These are phyloP conservation scores for Tachysurus vachellii DNA, from an alignment of 2,113 vertebrate species.

Conservation along the genomic window DNA sequence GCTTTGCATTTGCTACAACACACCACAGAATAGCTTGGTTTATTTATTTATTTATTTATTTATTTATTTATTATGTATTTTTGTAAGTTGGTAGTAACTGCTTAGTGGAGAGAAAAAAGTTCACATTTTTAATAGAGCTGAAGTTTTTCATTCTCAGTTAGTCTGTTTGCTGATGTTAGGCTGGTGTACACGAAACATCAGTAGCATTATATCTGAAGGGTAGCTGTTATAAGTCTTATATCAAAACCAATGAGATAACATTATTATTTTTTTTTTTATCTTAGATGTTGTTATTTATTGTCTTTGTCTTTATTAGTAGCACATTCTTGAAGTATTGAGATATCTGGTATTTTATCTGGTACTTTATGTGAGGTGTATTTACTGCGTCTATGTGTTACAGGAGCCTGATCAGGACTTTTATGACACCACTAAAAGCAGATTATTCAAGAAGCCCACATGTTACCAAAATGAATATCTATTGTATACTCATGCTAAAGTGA, in stretches of 20 bases:
- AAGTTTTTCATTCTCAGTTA: conserved; percentile 12
- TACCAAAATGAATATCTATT: background rate
- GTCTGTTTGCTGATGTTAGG: conserved; percentile 13
- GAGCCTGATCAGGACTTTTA: background rate
- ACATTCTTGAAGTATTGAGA: background rate
- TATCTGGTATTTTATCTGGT: background rate
- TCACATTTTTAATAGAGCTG: background rate
- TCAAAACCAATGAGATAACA: background rate
- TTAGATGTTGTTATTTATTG: background rate
- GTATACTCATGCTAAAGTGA: background rate
- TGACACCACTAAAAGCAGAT: background rate
- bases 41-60: conserved; percentile 7
- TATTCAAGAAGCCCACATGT: background rate
- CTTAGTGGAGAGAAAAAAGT: background rate
- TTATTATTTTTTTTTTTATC: background rate
- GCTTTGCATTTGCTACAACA: background rate
- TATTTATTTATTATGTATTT: too few relatives aligned
- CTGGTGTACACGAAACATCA: background rate
- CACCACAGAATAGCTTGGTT: background rate
- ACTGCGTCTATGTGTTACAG: background rate
- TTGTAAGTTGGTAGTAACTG: background rate
- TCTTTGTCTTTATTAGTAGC: background rate
- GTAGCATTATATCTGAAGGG: background rate
- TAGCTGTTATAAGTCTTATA: background rate
- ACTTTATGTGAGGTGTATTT: background rate